These are phyloP conservation scores for Agrilus mali DNA, from an alignment of 2,888 invertebrate species.

Conservation along the genomic window DNA sequence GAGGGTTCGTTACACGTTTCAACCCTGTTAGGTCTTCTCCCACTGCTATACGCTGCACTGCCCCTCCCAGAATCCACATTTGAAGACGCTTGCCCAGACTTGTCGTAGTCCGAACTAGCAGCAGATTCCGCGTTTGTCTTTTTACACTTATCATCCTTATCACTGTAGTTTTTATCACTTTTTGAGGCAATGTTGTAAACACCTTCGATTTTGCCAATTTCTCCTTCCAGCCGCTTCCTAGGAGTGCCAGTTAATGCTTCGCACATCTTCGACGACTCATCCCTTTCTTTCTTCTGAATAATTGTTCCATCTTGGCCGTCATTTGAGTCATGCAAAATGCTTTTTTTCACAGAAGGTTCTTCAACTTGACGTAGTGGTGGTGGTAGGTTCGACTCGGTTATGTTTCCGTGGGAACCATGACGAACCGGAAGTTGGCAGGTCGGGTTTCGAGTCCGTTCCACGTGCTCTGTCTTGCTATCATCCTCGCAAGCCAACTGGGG, in stretches of 20 bases:
- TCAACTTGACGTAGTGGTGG: too few species aligned
- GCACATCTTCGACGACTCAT: constrained; percentile 17
- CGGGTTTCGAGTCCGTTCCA: constrained; percentile 28
- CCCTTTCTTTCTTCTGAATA: constrained; percentile 6
- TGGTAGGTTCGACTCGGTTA: constrained; percentile 34
- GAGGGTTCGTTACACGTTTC: constrained; percentile 47
- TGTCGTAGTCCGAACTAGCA: constrained; percentile 63
- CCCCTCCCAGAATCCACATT: constrained; percentile 70
- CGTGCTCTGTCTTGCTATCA: constrained; percentile 22
- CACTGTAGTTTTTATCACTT: constrained; percentile 24
- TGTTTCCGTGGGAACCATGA: constrained; percentile 48
- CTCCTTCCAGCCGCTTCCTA: constrained; percentile 25
- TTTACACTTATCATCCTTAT: constrained; percentile 37
- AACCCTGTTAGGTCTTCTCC: constrained; percentile 43
- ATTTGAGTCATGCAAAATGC: constrained; percentile 11
- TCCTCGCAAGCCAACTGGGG: constrained; percentile 50
- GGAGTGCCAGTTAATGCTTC: constrained; percentile 29
- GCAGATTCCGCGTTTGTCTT: constrained; percentile 42
- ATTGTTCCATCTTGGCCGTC: not conserved
- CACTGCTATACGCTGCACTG: constrained; percentile 70
- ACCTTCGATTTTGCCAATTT: constrained; percentile 37
- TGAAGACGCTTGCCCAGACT: constrained; percentile 57
- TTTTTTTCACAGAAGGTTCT: constrained; percentile 21
- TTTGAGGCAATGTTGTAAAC: constrained; percentile 44
- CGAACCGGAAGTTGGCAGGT: constrained; percentile 29